A percentile compares a stretch with the other conserved stretches of the same genome.
Evolutionary conservation across 2,888 invertebrate genomes (phyloP).

Genomic region (Chrysodeixis includens): DNA sequence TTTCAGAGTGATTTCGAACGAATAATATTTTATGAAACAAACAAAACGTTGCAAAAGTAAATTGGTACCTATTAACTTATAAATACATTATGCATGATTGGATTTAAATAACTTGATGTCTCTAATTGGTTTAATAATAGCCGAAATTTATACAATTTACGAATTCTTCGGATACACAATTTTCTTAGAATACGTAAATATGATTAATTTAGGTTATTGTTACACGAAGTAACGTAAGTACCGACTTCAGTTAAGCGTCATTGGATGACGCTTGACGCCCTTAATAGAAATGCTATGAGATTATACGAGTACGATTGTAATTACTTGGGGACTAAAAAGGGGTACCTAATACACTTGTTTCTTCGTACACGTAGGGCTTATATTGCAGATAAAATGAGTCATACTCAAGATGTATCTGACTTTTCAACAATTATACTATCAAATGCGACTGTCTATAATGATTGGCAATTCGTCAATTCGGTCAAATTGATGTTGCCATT

Average conservation of each 20-base stretch:
- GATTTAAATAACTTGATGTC: slow-evolving; percentile 14
- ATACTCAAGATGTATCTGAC: not conserved
- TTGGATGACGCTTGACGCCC: no score
- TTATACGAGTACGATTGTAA: no score
- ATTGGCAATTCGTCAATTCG: not conserved
- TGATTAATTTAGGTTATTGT: no score
- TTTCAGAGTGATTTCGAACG: no score
- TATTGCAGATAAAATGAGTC: not conserved
- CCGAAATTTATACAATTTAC: not conserved
- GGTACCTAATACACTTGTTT: not conserved
- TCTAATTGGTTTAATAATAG: not conserved
- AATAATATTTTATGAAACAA: not conserved
- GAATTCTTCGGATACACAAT: not conserved
- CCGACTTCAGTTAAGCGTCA: no score
- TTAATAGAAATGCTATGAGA: no score
- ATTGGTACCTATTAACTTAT: slow-evolving; percentile 36
- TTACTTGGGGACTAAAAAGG: no score
- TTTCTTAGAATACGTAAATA: no score
- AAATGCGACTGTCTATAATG: not conserved
- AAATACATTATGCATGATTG: not conserved
- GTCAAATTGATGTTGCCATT: slow-evolving; percentile 4
- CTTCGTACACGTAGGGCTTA: not conserved
- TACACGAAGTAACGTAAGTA: no score
- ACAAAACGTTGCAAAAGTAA: slow-evolving; percentile 18
- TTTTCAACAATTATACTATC: not conserved